phyloP scores from a whole-genome alignment of 2,113 vertebrate species.

The Chamaetylas fuelleborni region DNA sequence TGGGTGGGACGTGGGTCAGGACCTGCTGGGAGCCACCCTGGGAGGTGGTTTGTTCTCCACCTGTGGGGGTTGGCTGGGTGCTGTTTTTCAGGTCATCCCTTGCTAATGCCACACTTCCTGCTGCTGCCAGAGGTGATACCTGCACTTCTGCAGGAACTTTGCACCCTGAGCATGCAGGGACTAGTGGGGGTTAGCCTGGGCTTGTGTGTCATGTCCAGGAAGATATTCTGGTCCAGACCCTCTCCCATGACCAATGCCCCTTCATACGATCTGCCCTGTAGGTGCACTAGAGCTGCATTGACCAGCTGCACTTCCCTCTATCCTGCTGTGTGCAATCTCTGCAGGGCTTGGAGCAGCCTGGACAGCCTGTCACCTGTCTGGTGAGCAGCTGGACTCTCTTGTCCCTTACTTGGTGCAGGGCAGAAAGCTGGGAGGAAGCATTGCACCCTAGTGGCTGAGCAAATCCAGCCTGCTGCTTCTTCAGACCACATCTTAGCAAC shows the following conservation, averaged over 20 bases:
- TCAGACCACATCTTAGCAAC: neutral
- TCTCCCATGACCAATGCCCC: neutral
- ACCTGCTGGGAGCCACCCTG: neutral
- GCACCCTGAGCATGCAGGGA: fast-evolving
- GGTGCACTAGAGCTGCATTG: neutral
- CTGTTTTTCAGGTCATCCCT: fast-evolving
- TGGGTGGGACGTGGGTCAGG: neutral
- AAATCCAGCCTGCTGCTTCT: neutral
- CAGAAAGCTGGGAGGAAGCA: neutral
- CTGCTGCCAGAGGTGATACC: neutral
- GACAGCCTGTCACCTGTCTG: neutral
- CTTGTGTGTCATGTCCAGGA: neutral
- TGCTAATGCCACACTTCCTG: neutral
- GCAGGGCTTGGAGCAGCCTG: neutral
- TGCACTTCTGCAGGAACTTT: neutral
- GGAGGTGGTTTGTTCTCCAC: fast-evolving
- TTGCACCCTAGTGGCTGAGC: neutral
- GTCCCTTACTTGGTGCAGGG: neutral
- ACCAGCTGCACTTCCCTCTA: neutral
- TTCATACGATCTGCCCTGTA: neutral
- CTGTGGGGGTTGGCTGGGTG: neutral
- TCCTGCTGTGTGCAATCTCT: fast-evolving
- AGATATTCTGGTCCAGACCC: neutral
- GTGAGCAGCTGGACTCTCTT: neutral
- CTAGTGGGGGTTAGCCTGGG: neutral